Base-by-base conservation (phyloP, 2,888 invertebrate genomes). In the Mythimna impura region DNA sequence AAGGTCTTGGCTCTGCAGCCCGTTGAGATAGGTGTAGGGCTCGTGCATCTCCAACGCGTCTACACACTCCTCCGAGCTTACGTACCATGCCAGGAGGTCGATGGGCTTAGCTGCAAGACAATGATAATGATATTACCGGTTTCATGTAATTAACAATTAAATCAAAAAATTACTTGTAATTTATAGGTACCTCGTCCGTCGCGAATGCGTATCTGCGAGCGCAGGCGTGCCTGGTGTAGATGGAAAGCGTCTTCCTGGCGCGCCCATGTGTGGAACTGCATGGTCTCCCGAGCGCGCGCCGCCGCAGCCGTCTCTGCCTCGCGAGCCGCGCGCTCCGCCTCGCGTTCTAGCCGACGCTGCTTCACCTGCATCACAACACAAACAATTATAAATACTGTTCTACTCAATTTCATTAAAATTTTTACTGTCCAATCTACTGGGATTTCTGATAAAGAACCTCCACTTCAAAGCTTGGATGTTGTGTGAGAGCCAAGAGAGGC, bases 1-100 rank as follows among this genome's bases (percentile, higher is more conserved):
- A 34, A 99, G 96, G 93, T 99, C 99, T 83, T 98, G 97, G 9
- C 98, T 97, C 22, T 98, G 98, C 71, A 99, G 96, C 0, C 99
- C 99, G 90, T 99, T 98, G 1, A 99, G 97, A 91, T 99, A 99
- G 0, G 98, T 98, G 91, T 99, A 99, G 0, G 99, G 99, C 92
- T 99, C 99, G 91, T 99, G 99, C 98, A 99, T 99, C 96, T 99
- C 99, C 36, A 99, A 98, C 0, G 99, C 98, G 88, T 99, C 98
- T 67, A 98, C 98, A 60, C 95, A 93, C 87, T 98, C 98, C 89
- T 99, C 98, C 0, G 98, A 98, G 90, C 98, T 98, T 72, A 99
- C 98, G 90, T 99, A 99, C 96, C 99, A 99, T 0, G 99, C 99
- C 71, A 99, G 95, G 79, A 99, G 96, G 96, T 99, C 99, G 83